A percentile compares a stretch with the other conserved stretches of the same genome.
Evolutionary conservation across 2,797 vertebrate genomes (phyloP).

Genomic region (Macroramphosus scolopax): DNA sequence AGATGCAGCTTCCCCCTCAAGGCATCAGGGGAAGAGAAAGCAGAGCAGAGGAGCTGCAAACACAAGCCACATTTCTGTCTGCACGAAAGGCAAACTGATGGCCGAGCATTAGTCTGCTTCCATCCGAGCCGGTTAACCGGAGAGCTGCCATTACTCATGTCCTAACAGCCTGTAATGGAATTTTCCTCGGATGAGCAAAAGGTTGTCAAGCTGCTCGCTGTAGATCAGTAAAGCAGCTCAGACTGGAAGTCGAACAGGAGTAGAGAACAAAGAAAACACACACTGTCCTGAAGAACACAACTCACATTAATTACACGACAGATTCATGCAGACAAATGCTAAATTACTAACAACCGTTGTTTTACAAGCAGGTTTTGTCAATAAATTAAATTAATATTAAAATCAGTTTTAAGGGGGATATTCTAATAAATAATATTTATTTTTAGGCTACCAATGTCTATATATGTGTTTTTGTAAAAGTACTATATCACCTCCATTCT

Average conservation of each 20-base stretch:
- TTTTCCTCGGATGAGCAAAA: conserved; percentile 77
- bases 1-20: conserved; percentile 15
- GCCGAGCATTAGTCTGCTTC: conserved; percentile 54
- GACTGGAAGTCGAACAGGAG: conserved; percentile 2
- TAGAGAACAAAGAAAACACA: background rate
- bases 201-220: conserved; percentile 63
- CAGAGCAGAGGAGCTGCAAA: conserved; percentile 24
- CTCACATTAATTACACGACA: no score
- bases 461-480: no score
- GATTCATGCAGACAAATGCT: no score
- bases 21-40: conserved; percentile 27
- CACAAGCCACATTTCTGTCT: conserved; percentile 40
- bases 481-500: no score
- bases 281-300: no score
- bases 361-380: no score
- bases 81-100: conserved; percentile 45
- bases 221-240: conserved; percentile 48
- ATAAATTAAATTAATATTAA: no score
- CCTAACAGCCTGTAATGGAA: conserved; percentile 76
- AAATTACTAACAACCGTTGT: no score
- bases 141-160: conserved; percentile 74
- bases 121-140: conserved; percentile 55
- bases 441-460: no score
- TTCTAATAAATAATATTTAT: no score
- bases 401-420: no score